These are phyloP conservation scores for Fregetta grallaria DNA, from an alignment of 2,113 vertebrate genomes.

Conservation along the genomic window DNA sequence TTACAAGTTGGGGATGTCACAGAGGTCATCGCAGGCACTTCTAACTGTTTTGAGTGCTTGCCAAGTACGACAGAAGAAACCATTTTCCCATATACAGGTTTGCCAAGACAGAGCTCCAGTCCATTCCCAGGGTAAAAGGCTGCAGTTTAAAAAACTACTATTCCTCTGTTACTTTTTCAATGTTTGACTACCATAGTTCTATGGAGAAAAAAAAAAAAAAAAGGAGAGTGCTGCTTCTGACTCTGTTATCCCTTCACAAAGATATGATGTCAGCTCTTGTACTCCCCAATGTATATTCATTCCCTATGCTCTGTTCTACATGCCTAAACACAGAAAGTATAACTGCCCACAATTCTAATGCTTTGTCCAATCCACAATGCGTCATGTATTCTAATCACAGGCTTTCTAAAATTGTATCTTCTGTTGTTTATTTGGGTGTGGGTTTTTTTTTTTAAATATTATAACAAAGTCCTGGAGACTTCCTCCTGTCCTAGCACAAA, in stretches of 20 bases:
- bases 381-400: neutral
- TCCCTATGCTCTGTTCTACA: neutral
- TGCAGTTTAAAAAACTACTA: neutral
- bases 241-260: neutral
- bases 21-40: neutral
- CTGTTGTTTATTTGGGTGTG: neutral
- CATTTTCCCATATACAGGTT: neutral
- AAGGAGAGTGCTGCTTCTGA: neutral
- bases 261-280: neutral
- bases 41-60: neutral
- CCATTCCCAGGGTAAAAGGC: neutral
- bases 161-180: neutral
- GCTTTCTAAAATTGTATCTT: neutral
- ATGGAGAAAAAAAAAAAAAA: neutral
- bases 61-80: slow-evolving; percentile 37
- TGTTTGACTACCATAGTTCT: neutral
- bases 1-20: slow-evolving; percentile 29
- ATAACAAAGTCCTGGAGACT: neutral
- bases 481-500: neutral
- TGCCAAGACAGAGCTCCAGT: slow-evolving; percentile 14
- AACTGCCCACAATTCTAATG: neutral
- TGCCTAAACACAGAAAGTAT: neutral
- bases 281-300: neutral
- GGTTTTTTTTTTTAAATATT: neutral
- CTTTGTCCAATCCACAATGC: neutral